Evolutionary conservation across 2,888 invertebrate species (phyloP).

Genomic region (Oscheius onirici): DNA sequence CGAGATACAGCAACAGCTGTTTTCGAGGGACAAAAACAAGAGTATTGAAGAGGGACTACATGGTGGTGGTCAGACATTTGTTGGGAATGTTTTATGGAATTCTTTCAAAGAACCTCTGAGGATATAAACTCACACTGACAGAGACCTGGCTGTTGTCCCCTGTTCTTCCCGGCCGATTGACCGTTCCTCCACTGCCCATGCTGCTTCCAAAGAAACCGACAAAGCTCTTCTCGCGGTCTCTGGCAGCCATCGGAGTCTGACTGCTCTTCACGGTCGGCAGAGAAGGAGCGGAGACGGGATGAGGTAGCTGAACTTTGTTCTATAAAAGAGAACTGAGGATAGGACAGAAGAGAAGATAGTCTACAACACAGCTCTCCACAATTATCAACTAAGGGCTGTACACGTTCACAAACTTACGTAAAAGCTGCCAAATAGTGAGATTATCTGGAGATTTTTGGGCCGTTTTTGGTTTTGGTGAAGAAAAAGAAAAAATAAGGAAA

Average conservation of each 20-base stretch:
- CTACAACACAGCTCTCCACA: constrained; percentile 3
- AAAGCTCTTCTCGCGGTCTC: constrained; percentile 85
- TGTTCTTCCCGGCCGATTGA: constrained; percentile 70
- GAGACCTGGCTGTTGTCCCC: constrained; percentile 58
- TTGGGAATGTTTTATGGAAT: no score
- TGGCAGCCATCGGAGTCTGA: constrained; percentile 50
- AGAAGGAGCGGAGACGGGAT: constrained; percentile 10
- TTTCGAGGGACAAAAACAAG: no score
- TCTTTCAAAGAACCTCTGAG: neutral
- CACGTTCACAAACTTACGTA: constrained; percentile 63
- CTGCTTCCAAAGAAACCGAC: constrained; percentile 85
- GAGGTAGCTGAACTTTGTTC: constrained; percentile 23
- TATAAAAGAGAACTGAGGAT: neutral
- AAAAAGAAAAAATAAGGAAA: neutral
- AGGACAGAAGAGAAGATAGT: neutral
- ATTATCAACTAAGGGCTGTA: neutral
- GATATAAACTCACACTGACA: constrained; percentile 22
- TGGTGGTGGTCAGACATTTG: no score
- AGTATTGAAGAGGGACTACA: no score
- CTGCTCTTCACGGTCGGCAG: constrained; percentile 33
- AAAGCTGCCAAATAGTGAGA: constrained; percentile 69
- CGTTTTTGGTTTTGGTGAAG: neutral
- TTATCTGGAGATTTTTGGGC: constrained; percentile 52
- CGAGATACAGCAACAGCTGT: no score
- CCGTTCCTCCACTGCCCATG: constrained; percentile 60